Conservation (phyloP, 2,888 invertebrate genomes). For the Halocaridina rubra region DNA sequence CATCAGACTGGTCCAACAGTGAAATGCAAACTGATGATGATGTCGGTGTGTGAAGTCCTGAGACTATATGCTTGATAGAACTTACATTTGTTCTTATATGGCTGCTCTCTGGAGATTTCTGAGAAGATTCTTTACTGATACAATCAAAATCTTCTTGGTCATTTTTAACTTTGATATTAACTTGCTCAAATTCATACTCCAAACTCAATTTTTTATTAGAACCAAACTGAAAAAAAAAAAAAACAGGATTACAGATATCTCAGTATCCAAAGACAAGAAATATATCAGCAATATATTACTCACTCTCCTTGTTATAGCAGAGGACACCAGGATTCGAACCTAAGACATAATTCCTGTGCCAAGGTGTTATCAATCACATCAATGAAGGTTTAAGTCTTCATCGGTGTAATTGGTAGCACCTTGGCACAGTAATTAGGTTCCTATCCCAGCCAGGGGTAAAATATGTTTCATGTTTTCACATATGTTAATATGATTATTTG, state of each 20-base stretch:
- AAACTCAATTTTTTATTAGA: constrained; percentile 46
- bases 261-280: too few relatives aligned
- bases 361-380: too few relatives aligned
- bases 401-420: too few relatives aligned
- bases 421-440: too few relatives aligned
- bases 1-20: not conserved
- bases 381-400: too few relatives aligned
- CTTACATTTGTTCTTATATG: not conserved
- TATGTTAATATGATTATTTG: too few relatives aligned
- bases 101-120: not conserved
- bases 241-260: not conserved
- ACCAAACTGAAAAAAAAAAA: constrained; percentile 51
- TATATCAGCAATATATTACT: too few relatives aligned
- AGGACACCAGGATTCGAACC: too few relatives aligned
- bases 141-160: not conserved
- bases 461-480: too few relatives aligned
- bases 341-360: too few relatives aligned
- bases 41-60: not conserved
- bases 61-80: not conserved
- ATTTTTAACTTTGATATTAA: not conserved
- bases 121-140: not conserved
- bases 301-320: too few relatives aligned
- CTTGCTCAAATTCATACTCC: constrained; percentile 62
- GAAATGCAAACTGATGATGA: not conserved
- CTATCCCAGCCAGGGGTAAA: too few relatives aligned